Conservation (phyloP, 2,888 invertebrate species). For the Phrixothrix hirtus region DNA sequence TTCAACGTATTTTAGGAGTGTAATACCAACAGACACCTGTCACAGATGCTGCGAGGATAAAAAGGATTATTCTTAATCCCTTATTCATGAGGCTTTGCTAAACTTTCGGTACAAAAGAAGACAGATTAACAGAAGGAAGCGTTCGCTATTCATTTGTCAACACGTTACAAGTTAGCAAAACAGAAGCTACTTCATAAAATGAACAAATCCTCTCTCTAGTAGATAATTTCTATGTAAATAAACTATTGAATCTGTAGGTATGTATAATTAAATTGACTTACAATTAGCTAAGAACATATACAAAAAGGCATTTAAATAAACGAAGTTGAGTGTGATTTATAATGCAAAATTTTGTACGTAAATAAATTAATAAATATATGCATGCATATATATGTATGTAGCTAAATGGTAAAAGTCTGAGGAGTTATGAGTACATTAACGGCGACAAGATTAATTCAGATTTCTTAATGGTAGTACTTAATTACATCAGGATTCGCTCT, state of each 20-base stretch:
- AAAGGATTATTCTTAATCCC: conserved; percentile 28
- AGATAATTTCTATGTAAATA: conserved; percentile 3
- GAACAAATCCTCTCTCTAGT: conserved; percentile 7
- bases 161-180: conserved; percentile 18
- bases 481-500: too few relatives aligned
- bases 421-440: too few relatives aligned
- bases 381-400: too few relatives aligned
- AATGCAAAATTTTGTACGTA: background rate
- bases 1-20: conserved; percentile 10
- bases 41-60: conserved; percentile 26
- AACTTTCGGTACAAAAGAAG: conserved; percentile 25
- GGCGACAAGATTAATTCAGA: too few relatives aligned
- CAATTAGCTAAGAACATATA: background rate
- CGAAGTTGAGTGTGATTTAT: background rate
- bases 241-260: conserved; percentile 7
- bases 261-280: too few relatives aligned
- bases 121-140: conserved; percentile 25
- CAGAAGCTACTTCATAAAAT: conserved; percentile 6
- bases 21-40: conserved; percentile 25
- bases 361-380: too few relatives aligned
- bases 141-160: conserved; percentile 25
- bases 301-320: conserved; percentile 5
- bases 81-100: conserved; percentile 29
- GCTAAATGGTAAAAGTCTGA: too few relatives aligned
- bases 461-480: too few relatives aligned